phyloP scores from a whole-genome alignment of 2,888 invertebrate species.

The Dynastes maya region DNA sequence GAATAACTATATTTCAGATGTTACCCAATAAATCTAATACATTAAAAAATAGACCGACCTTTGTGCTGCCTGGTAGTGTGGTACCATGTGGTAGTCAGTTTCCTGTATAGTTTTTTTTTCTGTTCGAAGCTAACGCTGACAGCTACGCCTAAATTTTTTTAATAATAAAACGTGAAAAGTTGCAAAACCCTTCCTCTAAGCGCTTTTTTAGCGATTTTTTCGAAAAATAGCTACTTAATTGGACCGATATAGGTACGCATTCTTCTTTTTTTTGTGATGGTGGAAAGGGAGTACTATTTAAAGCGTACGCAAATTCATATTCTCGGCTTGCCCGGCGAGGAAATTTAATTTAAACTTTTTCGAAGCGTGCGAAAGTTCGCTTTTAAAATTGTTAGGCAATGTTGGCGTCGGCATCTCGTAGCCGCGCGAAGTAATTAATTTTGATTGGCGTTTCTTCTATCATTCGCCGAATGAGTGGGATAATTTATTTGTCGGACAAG shows the following conservation, averaged over 20 bases:
- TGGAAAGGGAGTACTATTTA: not conserved
- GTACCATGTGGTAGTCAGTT: too few species aligned
- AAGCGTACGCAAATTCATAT: conserved; percentile 22
- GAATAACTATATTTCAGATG: too few species aligned
- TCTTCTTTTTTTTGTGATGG: not conserved
- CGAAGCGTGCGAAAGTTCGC: conserved; percentile 18
- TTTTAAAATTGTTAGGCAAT: conserved; percentile 15
- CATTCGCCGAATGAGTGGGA: conserved; percentile 1
- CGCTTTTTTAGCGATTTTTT: not conserved
- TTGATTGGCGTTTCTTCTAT: conserved; percentile 21
- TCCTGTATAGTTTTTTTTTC: too few species aligned
- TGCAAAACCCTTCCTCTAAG: too few species aligned
- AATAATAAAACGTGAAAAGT: too few species aligned
- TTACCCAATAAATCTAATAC: too few species aligned
- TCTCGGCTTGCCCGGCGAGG: not conserved
- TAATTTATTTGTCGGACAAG: not conserved
- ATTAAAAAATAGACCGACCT: too few species aligned
- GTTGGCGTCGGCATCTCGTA: not conserved
- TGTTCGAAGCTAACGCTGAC: too few species aligned
- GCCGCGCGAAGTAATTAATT: conserved; percentile 4
- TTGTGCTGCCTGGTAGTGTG: too few species aligned
- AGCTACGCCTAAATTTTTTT: too few species aligned
- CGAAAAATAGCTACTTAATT: not conserved
- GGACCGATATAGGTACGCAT: not conserved
- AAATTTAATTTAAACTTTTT: conserved; percentile 40